A percentile compares a stretch with the other conserved stretches of the same genome.
Conservation (phyloP, 1,140 invertebrate genomes). For the Spodoptera frugiperda region DNA sequence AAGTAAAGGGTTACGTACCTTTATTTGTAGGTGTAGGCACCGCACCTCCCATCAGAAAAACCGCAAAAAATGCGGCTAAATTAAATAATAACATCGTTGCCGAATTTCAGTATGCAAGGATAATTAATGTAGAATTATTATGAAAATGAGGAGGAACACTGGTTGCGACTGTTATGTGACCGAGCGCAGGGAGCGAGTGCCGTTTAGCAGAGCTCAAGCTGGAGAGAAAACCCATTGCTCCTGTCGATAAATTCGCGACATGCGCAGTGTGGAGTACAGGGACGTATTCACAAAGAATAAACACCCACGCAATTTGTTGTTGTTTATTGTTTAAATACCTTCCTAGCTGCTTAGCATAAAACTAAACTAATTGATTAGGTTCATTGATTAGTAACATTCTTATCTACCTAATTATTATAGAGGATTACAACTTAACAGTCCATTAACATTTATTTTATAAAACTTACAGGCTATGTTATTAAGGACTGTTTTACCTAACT, state of each 20-base stretch:
- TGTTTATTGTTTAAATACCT: neutral
- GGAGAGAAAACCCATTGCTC: conserved; percentile 73
- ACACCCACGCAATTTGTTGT: neutral
- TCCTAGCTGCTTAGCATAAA: too few relatives aligned
- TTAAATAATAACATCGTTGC: conserved; percentile 72
- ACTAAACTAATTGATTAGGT: too few relatives aligned
- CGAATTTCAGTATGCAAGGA: conserved; percentile 45
- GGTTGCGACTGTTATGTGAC: conserved; percentile 65
- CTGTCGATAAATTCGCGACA: conserved; percentile 82
- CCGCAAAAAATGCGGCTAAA: conserved; percentile 79
- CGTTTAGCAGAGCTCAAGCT: conserved; percentile 65
- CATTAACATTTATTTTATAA: too few relatives aligned
- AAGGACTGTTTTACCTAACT: too few relatives aligned
- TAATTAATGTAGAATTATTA: conserved; percentile 55
- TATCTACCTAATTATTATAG: too few relatives aligned
- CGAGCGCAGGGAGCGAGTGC: conserved; percentile 72
- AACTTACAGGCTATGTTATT: too few relatives aligned
- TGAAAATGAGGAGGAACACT: conserved; percentile 51
- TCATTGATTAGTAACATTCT: too few relatives aligned
- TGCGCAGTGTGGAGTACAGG: conserved; percentile 77
- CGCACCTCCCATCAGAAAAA: conserved; percentile 65
- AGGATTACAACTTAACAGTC: too few relatives aligned
- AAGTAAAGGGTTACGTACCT: conserved; percentile 62
- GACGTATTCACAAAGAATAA: conserved; percentile 58
- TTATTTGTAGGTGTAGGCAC: conserved; percentile 73